phyloP scores from a whole-genome alignment of 2,888 invertebrate genomes.

The Steinernema hermaphroditum region DNA sequence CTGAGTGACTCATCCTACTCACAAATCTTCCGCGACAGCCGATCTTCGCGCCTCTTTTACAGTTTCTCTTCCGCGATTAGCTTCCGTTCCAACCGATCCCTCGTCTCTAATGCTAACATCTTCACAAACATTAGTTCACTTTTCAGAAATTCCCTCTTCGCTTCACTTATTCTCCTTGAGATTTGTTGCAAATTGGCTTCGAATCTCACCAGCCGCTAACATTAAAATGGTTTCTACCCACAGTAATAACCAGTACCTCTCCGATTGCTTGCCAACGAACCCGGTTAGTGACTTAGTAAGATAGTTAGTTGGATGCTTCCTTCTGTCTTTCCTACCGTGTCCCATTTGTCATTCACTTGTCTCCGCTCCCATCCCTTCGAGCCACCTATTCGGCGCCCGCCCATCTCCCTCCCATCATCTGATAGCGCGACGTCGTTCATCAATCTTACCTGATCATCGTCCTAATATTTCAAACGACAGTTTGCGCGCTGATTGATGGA shows the following conservation, averaged over 20 bases:
- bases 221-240: constrained; percentile 19
- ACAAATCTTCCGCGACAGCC: neutral
- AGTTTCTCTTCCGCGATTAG: neutral
- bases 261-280: constrained; percentile 1
- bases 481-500: constrained; percentile 31
- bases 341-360: constrained; percentile 29
- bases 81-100: neutral
- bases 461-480: constrained; percentile 31
- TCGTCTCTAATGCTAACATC: neutral
- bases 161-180: neutral
- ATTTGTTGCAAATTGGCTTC: constrained; percentile 15
- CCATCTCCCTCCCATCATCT: constrained; percentile 24
- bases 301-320: neutral
- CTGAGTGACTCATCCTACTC: neutral
- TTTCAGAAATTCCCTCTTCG: neutral
- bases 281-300: constrained; percentile 17
- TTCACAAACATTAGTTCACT: neutral
- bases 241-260: constrained; percentile 22
- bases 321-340: constrained; percentile 22
- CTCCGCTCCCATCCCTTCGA: constrained; percentile 16
- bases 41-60: neutral
- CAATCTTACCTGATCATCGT: constrained; percentile 31
- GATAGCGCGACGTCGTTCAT: constrained; percentile 31
- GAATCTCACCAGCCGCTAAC: neutral
- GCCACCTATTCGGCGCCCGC: constrained; percentile 14